Conservation (phyloP, 2,113 vertebrate genomes). For the Channa maculata region DNA sequence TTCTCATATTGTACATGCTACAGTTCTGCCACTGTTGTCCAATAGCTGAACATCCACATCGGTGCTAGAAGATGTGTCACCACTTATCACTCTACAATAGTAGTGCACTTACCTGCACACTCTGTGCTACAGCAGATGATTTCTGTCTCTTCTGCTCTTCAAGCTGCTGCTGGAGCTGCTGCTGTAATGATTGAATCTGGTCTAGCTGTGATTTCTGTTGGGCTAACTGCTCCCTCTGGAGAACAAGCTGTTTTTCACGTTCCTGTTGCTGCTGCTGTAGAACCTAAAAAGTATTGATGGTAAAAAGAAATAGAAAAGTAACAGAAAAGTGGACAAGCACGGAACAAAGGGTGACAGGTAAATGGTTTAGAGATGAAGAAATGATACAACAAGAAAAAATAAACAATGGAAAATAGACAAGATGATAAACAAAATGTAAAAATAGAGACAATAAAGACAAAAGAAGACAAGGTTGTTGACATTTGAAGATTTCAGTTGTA, state of each 20-base stretch:
- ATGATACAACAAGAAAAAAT: slow-evolving; percentile 2
- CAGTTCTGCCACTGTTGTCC: too few species aligned
- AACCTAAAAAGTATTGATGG: slow-evolving; percentile 80
- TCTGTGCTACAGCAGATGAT: slow-evolving; percentile 72
- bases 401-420: slow-evolving; percentile 6
- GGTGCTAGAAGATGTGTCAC: background rate
- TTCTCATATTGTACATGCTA: too few species aligned
- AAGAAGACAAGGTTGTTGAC: slow-evolving; percentile 33
- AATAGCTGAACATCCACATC: background rate
- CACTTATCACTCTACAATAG: background rate
- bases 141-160: slow-evolving; percentile 96
- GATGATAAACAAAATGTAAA: slow-evolving; percentile 1
- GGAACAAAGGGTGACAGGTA: background rate
- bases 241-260: slow-evolving; percentile 91
- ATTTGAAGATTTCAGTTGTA: slow-evolving; percentile 19
- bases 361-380: slow-evolving; percentile 3
- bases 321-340: background rate
- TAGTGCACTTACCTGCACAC: slow-evolving; percentile 46
- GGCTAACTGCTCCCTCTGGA: slow-evolving; percentile 96
- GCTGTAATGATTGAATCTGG: slow-evolving; percentile 97
- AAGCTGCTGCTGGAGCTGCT: slow-evolving; percentile 97
- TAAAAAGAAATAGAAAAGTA: background rate
- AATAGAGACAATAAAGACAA: slow-evolving; percentile 22
- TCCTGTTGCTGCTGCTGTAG: slow-evolving; percentile 97
- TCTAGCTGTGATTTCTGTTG: slow-evolving; percentile 97